Conservation (phyloP, 2,888 invertebrate species). For the Andrena minutula region DNA sequence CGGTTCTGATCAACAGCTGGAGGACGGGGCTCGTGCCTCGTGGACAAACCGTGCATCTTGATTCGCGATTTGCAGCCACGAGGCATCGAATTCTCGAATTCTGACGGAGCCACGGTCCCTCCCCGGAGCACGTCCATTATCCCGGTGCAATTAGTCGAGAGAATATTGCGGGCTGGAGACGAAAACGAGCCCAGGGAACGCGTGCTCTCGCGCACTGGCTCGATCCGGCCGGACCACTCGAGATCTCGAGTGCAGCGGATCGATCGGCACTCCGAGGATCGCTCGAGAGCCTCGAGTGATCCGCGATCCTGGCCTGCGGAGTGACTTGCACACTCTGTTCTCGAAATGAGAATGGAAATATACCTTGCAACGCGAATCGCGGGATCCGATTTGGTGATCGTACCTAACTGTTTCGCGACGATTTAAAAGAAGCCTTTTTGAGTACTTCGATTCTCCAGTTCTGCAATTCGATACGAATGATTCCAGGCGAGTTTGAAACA, state of each 20-base stretch:
- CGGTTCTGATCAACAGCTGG: conserved; percentile 6
- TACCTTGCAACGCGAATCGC: neutral
- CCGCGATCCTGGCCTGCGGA: conserved; percentile 44
- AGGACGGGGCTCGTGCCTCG: conserved; percentile 16
- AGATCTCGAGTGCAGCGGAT: conserved; percentile 42
- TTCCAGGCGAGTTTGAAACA: neutral
- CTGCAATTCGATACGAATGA: neutral
- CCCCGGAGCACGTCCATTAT: neutral
- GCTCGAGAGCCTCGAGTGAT: conserved; percentile 45
- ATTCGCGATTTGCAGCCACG: conserved; percentile 5
- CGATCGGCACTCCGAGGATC: conserved; percentile 44
- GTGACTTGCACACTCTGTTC: conserved; percentile 24
- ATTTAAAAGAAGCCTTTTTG: neutral
- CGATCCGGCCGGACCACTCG: conserved; percentile 44
- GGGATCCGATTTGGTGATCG: neutral
- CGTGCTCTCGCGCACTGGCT: conserved; percentile 21
- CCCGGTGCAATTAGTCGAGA: neutral
- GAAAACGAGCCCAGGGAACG: conserved; percentile 3
- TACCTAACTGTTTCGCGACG: neutral
- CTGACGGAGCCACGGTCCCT: conserved; percentile 38
- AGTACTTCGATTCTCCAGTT: neutral
- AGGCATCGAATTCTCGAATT: conserved; percentile 21
- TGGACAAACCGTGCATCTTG: neutral
- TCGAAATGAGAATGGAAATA: neutral
- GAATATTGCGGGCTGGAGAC: neutral